Conservation (phyloP, 2,888 invertebrate species). For the Maniola hyperantus region DNA sequence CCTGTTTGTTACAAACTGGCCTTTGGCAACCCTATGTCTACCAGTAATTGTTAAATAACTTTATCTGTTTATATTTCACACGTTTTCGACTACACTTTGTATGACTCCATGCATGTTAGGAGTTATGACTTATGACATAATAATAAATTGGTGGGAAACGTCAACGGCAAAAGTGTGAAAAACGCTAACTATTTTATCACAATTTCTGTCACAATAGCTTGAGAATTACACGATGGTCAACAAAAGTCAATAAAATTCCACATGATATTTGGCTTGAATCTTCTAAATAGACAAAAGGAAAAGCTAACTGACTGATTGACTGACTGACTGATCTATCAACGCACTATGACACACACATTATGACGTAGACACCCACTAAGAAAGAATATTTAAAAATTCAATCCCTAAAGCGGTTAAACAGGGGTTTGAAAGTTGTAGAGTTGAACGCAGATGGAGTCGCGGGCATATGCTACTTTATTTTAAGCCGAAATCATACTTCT, state of each 20-base stretch:
- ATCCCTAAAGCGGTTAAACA: too few relatives aligned
- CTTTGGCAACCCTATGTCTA: conserved; percentile 4
- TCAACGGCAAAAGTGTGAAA: conserved; percentile 1
- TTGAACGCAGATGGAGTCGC: too few relatives aligned
- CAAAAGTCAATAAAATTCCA: neutral
- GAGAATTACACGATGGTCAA: conserved; percentile 5
- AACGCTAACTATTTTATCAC: conserved; percentile 20
- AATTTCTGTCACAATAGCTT: neutral
- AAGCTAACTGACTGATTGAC: too few relatives aligned
- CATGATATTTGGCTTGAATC: neutral
- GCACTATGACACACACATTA: too few relatives aligned
- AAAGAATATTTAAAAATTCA: too few relatives aligned
- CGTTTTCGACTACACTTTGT: conserved; percentile 61
- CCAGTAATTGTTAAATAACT: conserved; percentile 42
- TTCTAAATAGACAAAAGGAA: too few relatives aligned
- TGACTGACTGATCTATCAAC: too few relatives aligned
- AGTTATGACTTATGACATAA: conserved; percentile 43
- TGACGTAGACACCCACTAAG: too few relatives aligned
- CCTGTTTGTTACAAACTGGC: neutral
- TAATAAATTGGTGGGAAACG: conserved; percentile 43
- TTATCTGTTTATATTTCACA: conserved; percentile 74
- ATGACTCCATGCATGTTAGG: conserved; percentile 40
- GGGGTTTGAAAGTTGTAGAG: too few relatives aligned
- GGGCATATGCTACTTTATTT: too few relatives aligned
- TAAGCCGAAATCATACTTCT: too few relatives aligned